Evolutionary conservation across 2,797 vertebrate genomes (phyloP), one percentile per base, ranked within the genome.

Genomic region (Hoplostethus atlanticus): DNA sequence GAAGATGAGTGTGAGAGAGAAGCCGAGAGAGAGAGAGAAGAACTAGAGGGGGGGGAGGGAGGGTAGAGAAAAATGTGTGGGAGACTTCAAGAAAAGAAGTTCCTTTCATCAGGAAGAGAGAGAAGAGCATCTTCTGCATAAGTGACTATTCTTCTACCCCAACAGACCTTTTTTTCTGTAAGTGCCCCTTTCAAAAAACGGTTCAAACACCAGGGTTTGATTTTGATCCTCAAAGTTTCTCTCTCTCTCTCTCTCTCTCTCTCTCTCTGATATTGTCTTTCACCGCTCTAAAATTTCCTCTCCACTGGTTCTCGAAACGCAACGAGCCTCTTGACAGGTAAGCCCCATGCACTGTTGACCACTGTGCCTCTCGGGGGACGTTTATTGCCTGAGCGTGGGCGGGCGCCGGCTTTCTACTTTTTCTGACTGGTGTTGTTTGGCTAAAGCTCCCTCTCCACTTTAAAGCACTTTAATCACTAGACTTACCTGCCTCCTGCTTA

Each of bases 321-420:
- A 65, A 59, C 51, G 66, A 81, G 79, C 67, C 54, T 86, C 70
- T 69, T 77, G 86, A 89, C 84, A 89, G 86, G 82, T 77, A 73
- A 73, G 80, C 61, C 73, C 67, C 64, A 73, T 83, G 84, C 80
- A 69, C 78, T 59, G 75, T 66, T 86, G 85, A 89, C 81, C 68
- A 12, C 53, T 44, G 64, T 16, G 57, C 44, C 74, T 69, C 85
- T 59, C 58, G 66, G 81, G 71, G 73, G 68, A 64, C 0, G 30
- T 74, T 76, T 57, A 62, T 74, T 56, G 46, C 52, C 54, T 58
- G 70, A 68, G 63, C 13, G 11, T 69, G 68, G 79, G 71, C 77
- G 65, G 67, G 48, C 62, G 66, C 64, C 40, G 48, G 36, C 40
- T 61, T 78, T 81, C 47, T 30, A 80, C 42, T 75, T 80, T 21